phyloP scores from a whole-genome alignment of 2,888 invertebrate species.

The Lithophane semibrunnea region DNA sequence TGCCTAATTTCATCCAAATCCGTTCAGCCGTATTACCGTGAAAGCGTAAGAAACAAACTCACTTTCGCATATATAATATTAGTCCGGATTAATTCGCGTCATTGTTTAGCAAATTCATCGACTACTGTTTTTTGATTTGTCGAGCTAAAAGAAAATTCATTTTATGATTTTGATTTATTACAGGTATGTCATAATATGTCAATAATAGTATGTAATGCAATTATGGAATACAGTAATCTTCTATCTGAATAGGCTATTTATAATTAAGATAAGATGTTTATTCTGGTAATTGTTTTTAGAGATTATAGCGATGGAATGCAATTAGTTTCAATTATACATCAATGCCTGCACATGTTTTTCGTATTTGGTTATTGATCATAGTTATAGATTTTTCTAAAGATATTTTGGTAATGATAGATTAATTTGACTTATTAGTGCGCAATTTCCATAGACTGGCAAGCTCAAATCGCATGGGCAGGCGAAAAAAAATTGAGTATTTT shows the following conservation, averaged over 20 bases:
- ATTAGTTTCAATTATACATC: constrained; percentile 34
- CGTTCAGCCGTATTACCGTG: too few species aligned
- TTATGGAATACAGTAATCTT: constrained; percentile 27
- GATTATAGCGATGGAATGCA: constrained; percentile 23
- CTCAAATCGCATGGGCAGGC: too few species aligned
- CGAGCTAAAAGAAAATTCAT: neutral
- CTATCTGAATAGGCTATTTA: constrained; percentile 20
- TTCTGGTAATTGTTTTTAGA: constrained; percentile 6
- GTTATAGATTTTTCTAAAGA: neutral
- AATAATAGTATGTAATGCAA: constrained; percentile 4
- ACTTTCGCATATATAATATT: too few species aligned
- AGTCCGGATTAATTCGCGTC: too few species aligned
- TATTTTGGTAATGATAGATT: constrained; percentile 1
- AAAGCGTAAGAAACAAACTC: too few species aligned
- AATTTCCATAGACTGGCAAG: neutral
- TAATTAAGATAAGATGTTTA: constrained; percentile 30
- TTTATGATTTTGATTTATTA: neutral
- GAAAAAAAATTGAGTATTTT: neutral
- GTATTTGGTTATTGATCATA: constrained; percentile 29
- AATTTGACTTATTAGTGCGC: neutral
- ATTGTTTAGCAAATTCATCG: too few species aligned
- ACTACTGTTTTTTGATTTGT: too few species aligned
- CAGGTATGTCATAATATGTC: neutral
- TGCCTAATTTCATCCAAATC: too few species aligned
- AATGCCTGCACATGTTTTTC: constrained; percentile 16